Evolutionary conservation across 1,140 invertebrate species (phyloP).

Genomic region (Homarus americanus): DNA sequence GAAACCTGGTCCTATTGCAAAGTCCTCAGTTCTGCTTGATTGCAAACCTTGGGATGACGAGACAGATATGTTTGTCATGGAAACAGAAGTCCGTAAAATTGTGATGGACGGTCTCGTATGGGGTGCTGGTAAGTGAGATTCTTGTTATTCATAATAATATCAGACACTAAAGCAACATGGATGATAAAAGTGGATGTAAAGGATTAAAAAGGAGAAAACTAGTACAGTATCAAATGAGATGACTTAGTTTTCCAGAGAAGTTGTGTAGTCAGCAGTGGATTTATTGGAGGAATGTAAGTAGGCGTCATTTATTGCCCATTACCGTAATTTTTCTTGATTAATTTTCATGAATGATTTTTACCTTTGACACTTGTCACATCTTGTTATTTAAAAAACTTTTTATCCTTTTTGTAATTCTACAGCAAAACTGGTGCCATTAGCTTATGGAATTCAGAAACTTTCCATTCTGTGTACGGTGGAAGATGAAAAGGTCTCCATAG

Average conservation of each 20-base stretch:
- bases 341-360: not conserved
- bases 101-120: slow-evolving; percentile 95
- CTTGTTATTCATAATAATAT: too few relatives aligned
- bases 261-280: too few relatives aligned
- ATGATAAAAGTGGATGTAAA: too few relatives aligned
- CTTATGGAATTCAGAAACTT: slow-evolving; percentile 97
- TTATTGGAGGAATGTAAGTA: too few relatives aligned
- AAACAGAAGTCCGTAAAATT: slow-evolving; percentile 88
- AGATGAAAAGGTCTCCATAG: slow-evolving; percentile 96
- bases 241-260: too few relatives aligned
- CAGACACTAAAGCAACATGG: too few relatives aligned
- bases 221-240: too few relatives aligned
- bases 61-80: slow-evolving; percentile 95
- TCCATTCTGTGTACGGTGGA: slow-evolving; percentile 97
- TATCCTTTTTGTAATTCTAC: slow-evolving; percentile 75
- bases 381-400: too few relatives aligned
- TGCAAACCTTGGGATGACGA: slow-evolving; percentile 99
- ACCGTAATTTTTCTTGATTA: too few relatives aligned
- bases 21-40: slow-evolving; percentile 95
- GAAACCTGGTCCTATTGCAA: slow-evolving; percentile 94
- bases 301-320: too few relatives aligned
- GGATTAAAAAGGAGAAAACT: too few relatives aligned
- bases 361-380: too few relatives aligned
- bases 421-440: slow-evolving; percentile 95
- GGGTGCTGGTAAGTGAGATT: slow-evolving; percentile 84